Evolutionary conservation across 2,113 vertebrate species (phyloP).

Genomic region (Gasterosteus nipponicus): DNA sequence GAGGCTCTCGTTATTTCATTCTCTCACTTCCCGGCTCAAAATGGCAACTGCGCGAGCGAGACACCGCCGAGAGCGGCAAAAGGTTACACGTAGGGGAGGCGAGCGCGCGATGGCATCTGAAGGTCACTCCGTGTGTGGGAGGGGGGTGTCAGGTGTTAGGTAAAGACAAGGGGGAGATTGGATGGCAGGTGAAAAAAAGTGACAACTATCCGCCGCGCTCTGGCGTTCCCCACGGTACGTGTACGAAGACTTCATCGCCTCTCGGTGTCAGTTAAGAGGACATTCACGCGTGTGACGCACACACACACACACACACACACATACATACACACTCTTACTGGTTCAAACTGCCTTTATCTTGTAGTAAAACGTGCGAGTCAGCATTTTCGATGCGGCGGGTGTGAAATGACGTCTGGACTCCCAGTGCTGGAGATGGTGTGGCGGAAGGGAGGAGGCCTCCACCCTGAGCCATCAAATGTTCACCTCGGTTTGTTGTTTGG

Average conservation of each 20-base stretch:
- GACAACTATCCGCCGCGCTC: constrained; percentile 15
- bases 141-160: constrained; percentile 28
- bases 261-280: too few relatives aligned
- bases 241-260: too few relatives aligned
- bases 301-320: too few relatives aligned
- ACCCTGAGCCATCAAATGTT: too few relatives aligned
- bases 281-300: too few relatives aligned
- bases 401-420: too few relatives aligned
- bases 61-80: neutral
- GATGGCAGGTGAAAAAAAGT: constrained; percentile 27
- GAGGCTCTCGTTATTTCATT: neutral
- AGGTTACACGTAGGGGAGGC: neutral
- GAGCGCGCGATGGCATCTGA: constrained; percentile 16
- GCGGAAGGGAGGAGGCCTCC: too few relatives aligned
- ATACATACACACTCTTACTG: too few relatives aligned
- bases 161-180: constrained; percentile 21
- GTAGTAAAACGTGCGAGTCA: neutral
- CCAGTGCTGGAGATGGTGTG: too few relatives aligned
- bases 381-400: neutral
- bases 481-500: neutral
- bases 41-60: constrained; percentile 1
- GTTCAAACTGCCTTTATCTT: too few relatives aligned
- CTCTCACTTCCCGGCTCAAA: constrained; percentile 23
- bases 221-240: neutral
- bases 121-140: constrained; percentile 35